These are phyloP conservation scores for Xenops minutus DNA, from an alignment of 2,797 vertebrate genomes.

Conservation along the genomic window DNA sequence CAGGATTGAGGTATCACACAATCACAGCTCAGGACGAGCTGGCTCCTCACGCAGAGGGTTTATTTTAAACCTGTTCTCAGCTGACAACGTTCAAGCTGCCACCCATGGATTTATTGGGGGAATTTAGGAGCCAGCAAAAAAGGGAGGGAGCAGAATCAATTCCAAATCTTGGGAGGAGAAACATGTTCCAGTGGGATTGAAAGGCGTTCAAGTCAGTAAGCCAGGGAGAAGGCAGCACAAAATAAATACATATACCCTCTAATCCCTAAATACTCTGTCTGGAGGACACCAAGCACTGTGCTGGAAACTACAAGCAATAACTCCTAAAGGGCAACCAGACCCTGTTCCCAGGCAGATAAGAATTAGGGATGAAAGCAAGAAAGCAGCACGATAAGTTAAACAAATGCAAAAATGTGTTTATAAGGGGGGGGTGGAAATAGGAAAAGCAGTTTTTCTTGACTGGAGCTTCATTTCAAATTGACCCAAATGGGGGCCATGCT, in stretches of 20 bases:
- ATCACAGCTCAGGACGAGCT: background rate
- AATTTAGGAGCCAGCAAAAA: background rate
- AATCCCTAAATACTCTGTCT: background rate
- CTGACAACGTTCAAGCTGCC: background rate
- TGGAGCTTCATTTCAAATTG: background rate
- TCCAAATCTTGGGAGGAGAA: background rate
- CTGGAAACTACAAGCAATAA: background rate
- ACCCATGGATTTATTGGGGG: conserved; percentile 2
- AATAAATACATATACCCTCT: conserved; percentile 1
- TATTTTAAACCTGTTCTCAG: background rate
- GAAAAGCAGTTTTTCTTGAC: background rate
- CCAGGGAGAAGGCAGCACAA: background rate
- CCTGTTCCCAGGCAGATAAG: background rate
- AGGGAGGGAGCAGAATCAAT: background rate
- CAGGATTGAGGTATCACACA: background rate
- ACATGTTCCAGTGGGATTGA: conserved; percentile 3
- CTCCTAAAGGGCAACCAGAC: background rate
- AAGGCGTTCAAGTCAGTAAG: conserved; percentile 14
- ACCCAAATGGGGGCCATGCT: background rate
- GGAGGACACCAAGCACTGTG: background rate
- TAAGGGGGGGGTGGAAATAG: accelerated
- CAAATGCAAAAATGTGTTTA: background rate
- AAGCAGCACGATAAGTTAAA: background rate
- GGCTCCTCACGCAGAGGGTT: background rate
- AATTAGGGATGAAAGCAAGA: background rate